These are phyloP conservation scores for Campylomormyrus numenius DNA, from an alignment of 2,113 vertebrate species.

Conservation along the genomic window DNA sequence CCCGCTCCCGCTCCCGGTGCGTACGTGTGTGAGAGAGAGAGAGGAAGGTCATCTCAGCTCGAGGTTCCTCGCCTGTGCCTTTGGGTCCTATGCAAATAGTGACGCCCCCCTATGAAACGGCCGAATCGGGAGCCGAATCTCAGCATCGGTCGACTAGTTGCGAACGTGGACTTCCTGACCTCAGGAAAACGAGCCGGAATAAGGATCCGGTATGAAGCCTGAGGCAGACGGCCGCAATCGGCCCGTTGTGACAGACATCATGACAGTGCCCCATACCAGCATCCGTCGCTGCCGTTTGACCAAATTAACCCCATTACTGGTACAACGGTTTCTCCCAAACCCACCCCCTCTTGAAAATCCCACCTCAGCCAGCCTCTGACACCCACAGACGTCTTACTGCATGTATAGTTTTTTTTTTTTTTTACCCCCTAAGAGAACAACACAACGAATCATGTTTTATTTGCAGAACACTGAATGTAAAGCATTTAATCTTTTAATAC, in stretches of 20 bases:
- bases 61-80: conserved; percentile 48
- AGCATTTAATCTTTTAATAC: background rate
- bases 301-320: conserved; percentile 40
- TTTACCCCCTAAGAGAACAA: conserved; percentile 12
- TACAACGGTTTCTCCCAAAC: conserved; percentile 34
- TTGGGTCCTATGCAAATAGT: conserved; percentile 40
- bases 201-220: conserved; percentile 57
- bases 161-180: conserved; percentile 61
- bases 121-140: conserved; percentile 50
- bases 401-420: conserved; percentile 27
- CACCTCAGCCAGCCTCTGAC: background rate
- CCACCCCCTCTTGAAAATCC: background rate
- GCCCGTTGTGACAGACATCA: conserved; percentile 56
- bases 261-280: conserved; percentile 50
- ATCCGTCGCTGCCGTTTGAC: conserved; percentile 36
- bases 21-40: conserved; percentile 26
- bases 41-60: conserved; percentile 60
- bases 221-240: conserved; percentile 50
- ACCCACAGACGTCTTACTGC: background rate
- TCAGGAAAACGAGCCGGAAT: conserved; percentile 49
- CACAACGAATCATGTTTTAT: conserved; percentile 21
- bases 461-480: conserved; percentile 17
- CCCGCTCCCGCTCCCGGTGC: conserved; percentile 33
- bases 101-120: conserved; percentile 55
- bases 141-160: conserved; percentile 51